A percentile compares a stretch with the other conserved stretches of the same genome.
These are phyloP conservation scores for Carcina quercana DNA, from an alignment of 2,888 invertebrate species.

Conservation along the genomic window DNA sequence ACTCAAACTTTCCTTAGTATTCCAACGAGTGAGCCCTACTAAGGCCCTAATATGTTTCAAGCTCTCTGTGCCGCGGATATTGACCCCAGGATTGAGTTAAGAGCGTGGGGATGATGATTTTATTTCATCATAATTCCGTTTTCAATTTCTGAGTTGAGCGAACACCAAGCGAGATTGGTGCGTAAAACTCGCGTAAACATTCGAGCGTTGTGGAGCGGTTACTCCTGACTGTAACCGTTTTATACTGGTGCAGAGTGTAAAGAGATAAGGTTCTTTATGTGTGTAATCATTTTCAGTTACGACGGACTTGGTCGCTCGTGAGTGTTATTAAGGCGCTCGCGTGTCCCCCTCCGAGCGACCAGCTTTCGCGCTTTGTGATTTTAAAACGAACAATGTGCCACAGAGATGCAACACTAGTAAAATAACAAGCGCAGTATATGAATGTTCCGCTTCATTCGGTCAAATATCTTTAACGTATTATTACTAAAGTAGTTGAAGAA, in stretches of 20 bases:
- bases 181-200: conserved; percentile 69
- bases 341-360: conserved; percentile 26
- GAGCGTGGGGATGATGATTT: no score
- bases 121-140: conserved; percentile 63
- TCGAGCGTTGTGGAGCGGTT: conserved; percentile 58
- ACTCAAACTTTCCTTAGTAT: no score
- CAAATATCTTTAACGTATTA: no score
- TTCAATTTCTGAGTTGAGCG: conserved; percentile 59
- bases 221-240: conserved; percentile 59
- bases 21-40: no score
- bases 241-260: conserved; percentile 60
- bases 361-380: conserved; percentile 35
- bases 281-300: conserved; percentile 68
- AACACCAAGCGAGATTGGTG: conserved; percentile 53
- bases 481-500: no score
- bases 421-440: no score
- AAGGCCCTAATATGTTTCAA: no score
- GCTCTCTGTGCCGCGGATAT: no score
- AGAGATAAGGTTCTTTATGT: conserved; percentile 69
- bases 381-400: conserved; percentile 32
- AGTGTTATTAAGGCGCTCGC: conserved; percentile 53
- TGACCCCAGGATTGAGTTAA: no score
- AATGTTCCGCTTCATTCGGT: no score
- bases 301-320: conserved; percentile 49
- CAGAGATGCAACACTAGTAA: no score